Evolutionary conservation across 2,113 vertebrate species (phyloP), one percentile per base, ranked within the genome.

Genomic region (Athene noctua): DNA sequence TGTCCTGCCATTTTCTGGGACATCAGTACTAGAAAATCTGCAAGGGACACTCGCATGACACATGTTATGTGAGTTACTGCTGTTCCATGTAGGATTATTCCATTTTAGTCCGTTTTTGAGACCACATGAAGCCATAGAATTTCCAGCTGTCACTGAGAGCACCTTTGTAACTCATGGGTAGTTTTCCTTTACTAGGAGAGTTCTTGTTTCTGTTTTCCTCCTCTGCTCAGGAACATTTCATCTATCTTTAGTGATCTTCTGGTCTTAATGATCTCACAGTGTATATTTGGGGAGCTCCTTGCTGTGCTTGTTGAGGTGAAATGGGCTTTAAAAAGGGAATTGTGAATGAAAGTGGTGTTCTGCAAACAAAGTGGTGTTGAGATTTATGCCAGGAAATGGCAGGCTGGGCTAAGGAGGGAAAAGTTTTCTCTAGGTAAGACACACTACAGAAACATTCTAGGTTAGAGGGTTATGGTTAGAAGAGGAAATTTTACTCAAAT

Each of bases 11-110:
- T 78, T 91, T 77, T 40, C 40, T 65, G 57, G 63, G 52, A 66
- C 4, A 16, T 21, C 13, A 44, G 11, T 34, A 5, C 38, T 47
- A 42, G 94, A 44, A 80, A 61, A 88, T 17, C 40, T 63, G 65
- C 11, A 5, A 59, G 57, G 68, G 38, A 34, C 21, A 5, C 15
- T 25, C 0, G 0, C 11, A 1, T 32, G 34, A 44, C 26, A 27
- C 18, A 2, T 0, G 0, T 34, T 38, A 38, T 38, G 38, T 9
- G 38, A 38, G 38, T 38, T 38, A 38, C 55, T 84, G 55, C 79
- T 70, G 17, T 42, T 46, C 14, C 5, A 12, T 11, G 27, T 32
- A 34, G 68, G 32, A 13, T 71, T 93, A 22, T 88, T 94, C 29
- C 71, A 14, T 88, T 80, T 44, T 38, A 51, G 18, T n/a, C 59